phyloP scores from a whole-genome alignment of 1,140 invertebrate species.

The Papilio polytes region DNA sequence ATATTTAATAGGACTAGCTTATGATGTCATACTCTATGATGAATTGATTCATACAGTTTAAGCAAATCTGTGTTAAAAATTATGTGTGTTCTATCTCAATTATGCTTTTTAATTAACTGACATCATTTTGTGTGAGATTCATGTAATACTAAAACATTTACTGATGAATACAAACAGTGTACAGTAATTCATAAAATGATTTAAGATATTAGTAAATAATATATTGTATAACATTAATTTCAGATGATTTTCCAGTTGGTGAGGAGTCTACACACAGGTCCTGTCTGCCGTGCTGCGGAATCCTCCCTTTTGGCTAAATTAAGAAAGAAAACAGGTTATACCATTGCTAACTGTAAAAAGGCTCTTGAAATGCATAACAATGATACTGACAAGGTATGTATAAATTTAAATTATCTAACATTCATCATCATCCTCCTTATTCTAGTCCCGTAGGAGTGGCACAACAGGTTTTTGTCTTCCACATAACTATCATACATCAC shows the following conservation, averaged over 20 bases:
- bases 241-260: constrained; percentile 83
- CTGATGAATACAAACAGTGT: background rate
- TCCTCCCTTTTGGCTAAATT: constrained; percentile 91
- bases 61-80: background rate
- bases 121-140: constrained; percentile 17
- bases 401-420: background rate
- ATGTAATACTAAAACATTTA: constrained; percentile 3
- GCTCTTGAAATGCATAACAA: constrained; percentile 95
- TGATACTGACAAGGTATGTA: constrained; percentile 89
- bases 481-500: too few relatives aligned
- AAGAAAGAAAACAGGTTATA: constrained; percentile 96
- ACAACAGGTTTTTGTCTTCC: too few relatives aligned
- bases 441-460: too few relatives aligned
- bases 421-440: background rate
- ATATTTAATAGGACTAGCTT: constrained; percentile 48
- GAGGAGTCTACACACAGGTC: constrained; percentile 75
- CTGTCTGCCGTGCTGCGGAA: constrained; percentile 79
- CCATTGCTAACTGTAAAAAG: constrained; percentile 98
- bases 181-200: too few relatives aligned
- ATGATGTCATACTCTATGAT: constrained; percentile 65
- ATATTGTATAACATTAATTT: constrained; percentile 46
- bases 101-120: constrained; percentile 13
- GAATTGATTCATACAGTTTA: constrained; percentile 24
- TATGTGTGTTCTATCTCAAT: constrained; percentile 2
- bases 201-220: background rate